Conservation (phyloP, 2,888 invertebrate species). For the Leucoma salicis region DNA sequence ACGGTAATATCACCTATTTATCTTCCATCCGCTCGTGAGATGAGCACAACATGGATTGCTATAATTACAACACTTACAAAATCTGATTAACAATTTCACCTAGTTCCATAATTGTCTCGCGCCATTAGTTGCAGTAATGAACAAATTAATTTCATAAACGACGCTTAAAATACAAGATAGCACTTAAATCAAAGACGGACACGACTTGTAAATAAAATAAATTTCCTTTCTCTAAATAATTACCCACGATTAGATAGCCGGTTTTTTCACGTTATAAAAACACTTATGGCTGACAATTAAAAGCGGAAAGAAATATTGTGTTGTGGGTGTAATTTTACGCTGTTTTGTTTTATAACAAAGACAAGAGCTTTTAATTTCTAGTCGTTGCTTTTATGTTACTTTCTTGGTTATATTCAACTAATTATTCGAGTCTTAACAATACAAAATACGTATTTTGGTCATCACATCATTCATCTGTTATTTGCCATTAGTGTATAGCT, state of each 20-base stretch:
- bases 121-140: conserved; percentile 15
- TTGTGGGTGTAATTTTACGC: conserved; percentile 35
- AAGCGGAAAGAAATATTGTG: conserved; percentile 41
- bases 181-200: conserved; percentile 15
- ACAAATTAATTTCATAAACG: conserved; percentile 23
- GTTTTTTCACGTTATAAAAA: conserved; percentile 32
- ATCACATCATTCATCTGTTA: too few relatives aligned
- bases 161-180: conserved; percentile 21
- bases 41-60: too few relatives aligned
- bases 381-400: conserved; percentile 39
- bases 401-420: conserved; percentile 8
- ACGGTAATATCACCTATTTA: too few relatives aligned
- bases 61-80: too few relatives aligned
- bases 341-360: conserved; percentile 33
- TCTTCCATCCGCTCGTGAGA: too few relatives aligned
- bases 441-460: conserved; percentile 8
- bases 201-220: conserved; percentile 39
- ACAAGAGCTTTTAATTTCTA: conserved; percentile 28
- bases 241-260: conserved; percentile 35
- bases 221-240: conserved; percentile 40
- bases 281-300: conserved; percentile 43
- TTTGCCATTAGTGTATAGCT: too few relatives aligned
- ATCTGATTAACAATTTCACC: too few relatives aligned
- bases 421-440: conserved; percentile 12
- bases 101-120: conserved; percentile 6